A percentile compares a stretch with the other conserved stretches of the same genome.
These are phyloP conservation scores for Casuarius casuarius DNA, from an alignment of 2,113 vertebrate genomes.

Conservation along the genomic window DNA sequence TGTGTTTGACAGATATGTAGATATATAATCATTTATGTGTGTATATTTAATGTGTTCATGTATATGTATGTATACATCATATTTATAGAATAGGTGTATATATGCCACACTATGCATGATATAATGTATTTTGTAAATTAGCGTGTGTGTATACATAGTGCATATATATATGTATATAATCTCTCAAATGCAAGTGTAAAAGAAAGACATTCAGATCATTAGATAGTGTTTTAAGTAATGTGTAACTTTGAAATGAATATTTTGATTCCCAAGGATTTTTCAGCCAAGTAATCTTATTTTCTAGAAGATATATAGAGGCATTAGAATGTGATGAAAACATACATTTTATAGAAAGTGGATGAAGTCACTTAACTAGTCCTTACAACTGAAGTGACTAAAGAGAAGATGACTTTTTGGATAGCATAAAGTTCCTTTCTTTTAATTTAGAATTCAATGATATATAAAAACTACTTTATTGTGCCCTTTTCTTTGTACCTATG, in stretches of 20 bases:
- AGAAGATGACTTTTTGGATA: background rate
- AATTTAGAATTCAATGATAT: background rate
- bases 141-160: background rate
- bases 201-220: background rate
- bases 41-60: background rate
- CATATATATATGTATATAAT: background rate
- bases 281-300: background rate
- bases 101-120: background rate
- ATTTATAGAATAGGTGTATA: background rate
- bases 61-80: background rate
- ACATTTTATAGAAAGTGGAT: background rate
- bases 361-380: background rate
- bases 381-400: background rate
- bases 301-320: background rate
- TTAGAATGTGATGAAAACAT: background rate
- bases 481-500: background rate
- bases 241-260: background rate
- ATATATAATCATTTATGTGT: background rate
- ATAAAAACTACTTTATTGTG: background rate
- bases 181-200: background rate
- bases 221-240: background rate
- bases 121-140: background rate
- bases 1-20: background rate
- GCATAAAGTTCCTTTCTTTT: background rate
- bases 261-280: background rate